These are phyloP conservation scores for Cloeon dipterum DNA, from an alignment of 2,888 invertebrate species.

Conservation along the genomic window DNA sequence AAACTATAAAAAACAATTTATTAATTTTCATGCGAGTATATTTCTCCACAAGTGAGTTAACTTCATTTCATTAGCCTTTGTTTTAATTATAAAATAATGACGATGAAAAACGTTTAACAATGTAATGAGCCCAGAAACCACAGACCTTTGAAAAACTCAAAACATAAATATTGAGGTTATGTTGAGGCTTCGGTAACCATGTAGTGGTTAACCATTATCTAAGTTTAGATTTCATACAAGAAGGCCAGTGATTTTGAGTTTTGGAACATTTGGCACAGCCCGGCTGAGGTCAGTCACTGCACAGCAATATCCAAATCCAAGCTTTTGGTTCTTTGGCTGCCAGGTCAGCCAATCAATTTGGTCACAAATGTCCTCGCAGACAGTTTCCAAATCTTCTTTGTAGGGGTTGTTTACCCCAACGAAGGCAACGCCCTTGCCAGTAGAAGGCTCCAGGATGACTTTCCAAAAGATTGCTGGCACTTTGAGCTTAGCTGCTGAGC, in stretches of 20 bases:
- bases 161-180: too few species aligned
- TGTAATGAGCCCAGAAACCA: too few species aligned
- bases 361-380: background rate
- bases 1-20: too few species aligned
- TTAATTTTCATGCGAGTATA: too few species aligned
- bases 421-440: constrained; percentile 29
- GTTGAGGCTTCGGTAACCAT: too few species aligned
- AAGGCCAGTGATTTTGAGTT: background rate
- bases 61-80: too few species aligned
- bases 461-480: constrained; percentile 10
- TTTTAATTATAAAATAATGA: too few species aligned
- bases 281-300: background rate
- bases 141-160: too few species aligned
- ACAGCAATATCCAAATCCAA: background rate
- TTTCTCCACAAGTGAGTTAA: too few species aligned
- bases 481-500: constrained; percentile 5
- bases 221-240: too few species aligned
- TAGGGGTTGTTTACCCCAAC: constrained; percentile 39
- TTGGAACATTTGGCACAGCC: background rate
- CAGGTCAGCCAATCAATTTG: background rate
- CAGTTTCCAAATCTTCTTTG: constrained; percentile 8
- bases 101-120: too few species aligned
- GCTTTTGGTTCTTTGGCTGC: background rate
- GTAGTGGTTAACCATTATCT: too few species aligned
- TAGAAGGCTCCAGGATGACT: constrained; percentile 27